These are phyloP conservation scores for Plebejus argus DNA, from an alignment of 2,888 invertebrate genomes.

Conservation along the genomic window DNA sequence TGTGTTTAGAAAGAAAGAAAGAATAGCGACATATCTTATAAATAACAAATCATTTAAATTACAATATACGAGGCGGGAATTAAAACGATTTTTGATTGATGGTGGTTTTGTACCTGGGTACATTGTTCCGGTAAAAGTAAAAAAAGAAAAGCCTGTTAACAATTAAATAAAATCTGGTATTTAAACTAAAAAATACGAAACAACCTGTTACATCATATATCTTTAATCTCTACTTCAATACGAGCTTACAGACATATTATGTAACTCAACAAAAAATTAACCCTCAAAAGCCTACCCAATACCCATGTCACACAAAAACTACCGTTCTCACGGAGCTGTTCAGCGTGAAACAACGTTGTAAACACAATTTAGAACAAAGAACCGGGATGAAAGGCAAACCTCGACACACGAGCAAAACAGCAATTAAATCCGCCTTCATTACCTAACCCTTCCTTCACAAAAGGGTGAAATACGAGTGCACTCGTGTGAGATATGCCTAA, in stretches of 20 bases:
- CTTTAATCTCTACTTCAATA: background rate
- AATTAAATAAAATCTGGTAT: background rate
- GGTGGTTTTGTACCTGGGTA: too few relatives aligned
- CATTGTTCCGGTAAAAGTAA: too few relatives aligned
- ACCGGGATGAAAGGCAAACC: slow-evolving; percentile 44
- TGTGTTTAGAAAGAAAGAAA: too few relatives aligned
- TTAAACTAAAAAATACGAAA: background rate
- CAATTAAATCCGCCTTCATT: slow-evolving; percentile 74
- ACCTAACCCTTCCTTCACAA: slow-evolving; percentile 54
- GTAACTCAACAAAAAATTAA: background rate
- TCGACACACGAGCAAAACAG: slow-evolving; percentile 61
- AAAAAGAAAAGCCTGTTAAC: background rate
- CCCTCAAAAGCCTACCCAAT: background rate
- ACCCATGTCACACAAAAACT: slow-evolving; percentile 1
- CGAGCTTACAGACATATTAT: background rate
- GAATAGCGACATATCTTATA: too few relatives aligned
- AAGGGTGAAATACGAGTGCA: slow-evolving; percentile 46
- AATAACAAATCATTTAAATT: too few relatives aligned
- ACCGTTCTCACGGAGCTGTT: slow-evolving; percentile 9
- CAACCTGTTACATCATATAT: background rate
- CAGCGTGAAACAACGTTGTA: slow-evolving; percentile 22
- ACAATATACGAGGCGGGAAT: too few relatives aligned
- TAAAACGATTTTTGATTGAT: too few relatives aligned
- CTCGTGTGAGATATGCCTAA: slow-evolving; percentile 33
- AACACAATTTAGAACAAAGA: slow-evolving; percentile 24